A percentile compares a stretch with the other conserved stretches of the same genome.
Conservation (phyloP, 2,888 invertebrate genomes). For the Agriotes lineatus region DNA sequence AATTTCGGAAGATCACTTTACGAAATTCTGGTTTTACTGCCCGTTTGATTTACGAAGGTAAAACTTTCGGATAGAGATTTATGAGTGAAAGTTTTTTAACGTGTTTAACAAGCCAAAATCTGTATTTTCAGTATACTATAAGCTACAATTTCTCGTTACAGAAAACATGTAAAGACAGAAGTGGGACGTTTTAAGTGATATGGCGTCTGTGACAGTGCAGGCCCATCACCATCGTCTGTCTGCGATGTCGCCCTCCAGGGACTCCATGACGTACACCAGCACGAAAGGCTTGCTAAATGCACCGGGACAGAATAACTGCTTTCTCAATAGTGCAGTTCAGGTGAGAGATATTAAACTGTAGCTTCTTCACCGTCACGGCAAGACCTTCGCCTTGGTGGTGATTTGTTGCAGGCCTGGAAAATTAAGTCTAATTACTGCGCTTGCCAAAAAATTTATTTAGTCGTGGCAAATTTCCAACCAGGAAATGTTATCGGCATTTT, state of each 20-base stretch:
- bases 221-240: slow-evolving; percentile 30
- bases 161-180: slow-evolving; percentile 26
- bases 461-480: not conserved
- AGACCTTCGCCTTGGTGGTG: not conserved
- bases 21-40: not conserved
- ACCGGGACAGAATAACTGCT: slow-evolving; percentile 96
- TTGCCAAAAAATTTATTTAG: slow-evolving; percentile 9
- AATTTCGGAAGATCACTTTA: not conserved
- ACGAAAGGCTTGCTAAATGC: slow-evolving; percentile 92
- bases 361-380: not conserved
- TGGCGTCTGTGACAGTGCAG: slow-evolving; percentile 45
- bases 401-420: not conserved
- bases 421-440: not conserved
- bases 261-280: slow-evolving; percentile 73
- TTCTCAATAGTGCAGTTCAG: slow-evolving; percentile 96
- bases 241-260: slow-evolving; percentile 68
- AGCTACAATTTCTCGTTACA: slow-evolving; percentile 27
- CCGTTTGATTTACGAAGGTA: slow-evolving; percentile 1
- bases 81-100: no score
- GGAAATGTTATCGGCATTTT: not conserved
- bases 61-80: no score
- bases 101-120: no score
- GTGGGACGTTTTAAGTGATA: slow-evolving; percentile 11
- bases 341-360: slow-evolving; percentile 68
- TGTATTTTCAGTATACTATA: no score